A percentile compares a stretch with the other conserved stretches of the same genome.
phyloP scores from a whole-genome alignment of 2,113 vertebrate species.

The Zingel zingel region DNA sequence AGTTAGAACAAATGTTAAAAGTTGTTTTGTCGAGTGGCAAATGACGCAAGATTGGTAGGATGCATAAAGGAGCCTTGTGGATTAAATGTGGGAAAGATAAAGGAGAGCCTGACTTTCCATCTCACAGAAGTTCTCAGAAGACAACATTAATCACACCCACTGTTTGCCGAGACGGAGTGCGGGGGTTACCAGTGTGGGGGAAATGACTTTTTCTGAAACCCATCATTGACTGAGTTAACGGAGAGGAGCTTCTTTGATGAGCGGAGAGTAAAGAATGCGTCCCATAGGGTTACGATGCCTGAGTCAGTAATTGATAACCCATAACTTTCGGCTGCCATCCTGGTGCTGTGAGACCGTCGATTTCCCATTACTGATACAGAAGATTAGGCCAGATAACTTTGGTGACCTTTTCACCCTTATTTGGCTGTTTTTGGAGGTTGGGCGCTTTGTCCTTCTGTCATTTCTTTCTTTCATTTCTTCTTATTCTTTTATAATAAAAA shows the following conservation, averaged over 20 bases:
- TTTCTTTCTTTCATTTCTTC: neutral
- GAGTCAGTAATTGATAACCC: constrained; percentile 75
- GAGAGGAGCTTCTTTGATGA: constrained; percentile 73
- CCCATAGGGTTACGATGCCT: constrained; percentile 63
- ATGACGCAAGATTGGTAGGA: neutral
- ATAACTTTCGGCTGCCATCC: constrained; percentile 54
- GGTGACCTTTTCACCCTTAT: constrained; percentile 60
- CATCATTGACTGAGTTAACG: constrained; percentile 81
- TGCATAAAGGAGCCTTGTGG: constrained; percentile 16
- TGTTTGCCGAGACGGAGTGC: constrained; percentile 51
- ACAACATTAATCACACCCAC: constrained; percentile 64
- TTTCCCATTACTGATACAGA: constrained; percentile 75
- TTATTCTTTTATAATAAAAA: neutral
- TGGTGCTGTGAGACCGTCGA: constrained; percentile 39
- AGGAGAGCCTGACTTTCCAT: constrained; percentile 21
- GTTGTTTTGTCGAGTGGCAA: neutral
- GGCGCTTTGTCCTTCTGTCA: neutral
- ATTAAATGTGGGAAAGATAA: constrained; percentile 28
- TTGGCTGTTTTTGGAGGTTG: constrained; percentile 17
- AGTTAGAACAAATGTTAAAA: constrained; percentile 17
- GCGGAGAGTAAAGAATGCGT: constrained; percentile 70
- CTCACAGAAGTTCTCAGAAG: constrained; percentile 19
- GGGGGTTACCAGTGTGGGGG: constrained; percentile 65
- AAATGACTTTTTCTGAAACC: constrained; percentile 75
- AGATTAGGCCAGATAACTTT: constrained; percentile 72